These are phyloP conservation scores for Chloropsis cyanopogon DNA, from an alignment of 2,113 vertebrate species.

Conservation along the genomic window DNA sequence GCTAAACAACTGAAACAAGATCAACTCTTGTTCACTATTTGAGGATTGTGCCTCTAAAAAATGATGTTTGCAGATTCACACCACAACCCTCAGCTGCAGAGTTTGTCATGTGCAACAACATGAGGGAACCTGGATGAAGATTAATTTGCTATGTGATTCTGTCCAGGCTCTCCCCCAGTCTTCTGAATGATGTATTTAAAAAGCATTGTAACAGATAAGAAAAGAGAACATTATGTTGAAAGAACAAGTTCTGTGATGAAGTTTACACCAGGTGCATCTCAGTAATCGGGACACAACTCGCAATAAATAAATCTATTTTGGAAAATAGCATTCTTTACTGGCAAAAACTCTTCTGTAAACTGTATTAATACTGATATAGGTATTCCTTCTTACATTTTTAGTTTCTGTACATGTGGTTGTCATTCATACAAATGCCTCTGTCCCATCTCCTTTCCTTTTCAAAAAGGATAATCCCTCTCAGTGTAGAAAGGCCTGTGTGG, in stretches of 20 bases:
- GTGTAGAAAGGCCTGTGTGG: not conserved
- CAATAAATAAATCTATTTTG: not conserved
- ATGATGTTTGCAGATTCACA: not conserved
- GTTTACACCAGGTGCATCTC: not conserved
- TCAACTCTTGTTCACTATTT: not conserved
- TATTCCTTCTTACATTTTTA: not conserved
- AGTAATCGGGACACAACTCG: not conserved
- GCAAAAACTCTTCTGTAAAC: slow-evolving; percentile 8
- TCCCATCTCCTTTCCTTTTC: not conserved
- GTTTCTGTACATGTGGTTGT: not conserved
- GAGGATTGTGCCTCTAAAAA: not conserved
- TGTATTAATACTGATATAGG: slow-evolving; percentile 49
- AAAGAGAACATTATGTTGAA: not conserved
- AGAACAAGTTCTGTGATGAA: not conserved
- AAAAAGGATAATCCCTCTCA: not conserved
- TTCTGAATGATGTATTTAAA: not conserved
- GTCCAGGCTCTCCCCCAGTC: not conserved
- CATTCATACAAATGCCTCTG: not conserved
- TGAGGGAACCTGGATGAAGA: not conserved
- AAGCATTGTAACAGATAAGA: not conserved
- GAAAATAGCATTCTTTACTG: not conserved
- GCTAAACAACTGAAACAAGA: not conserved
- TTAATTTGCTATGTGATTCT: not conserved
- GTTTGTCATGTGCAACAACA: not conserved
- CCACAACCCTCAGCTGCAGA: not conserved